Evolutionary conservation across 2,797 vertebrate genomes (phyloP), one percentile per base, ranked within the genome.

Genomic region (Sebastes paucispinis): DNA sequence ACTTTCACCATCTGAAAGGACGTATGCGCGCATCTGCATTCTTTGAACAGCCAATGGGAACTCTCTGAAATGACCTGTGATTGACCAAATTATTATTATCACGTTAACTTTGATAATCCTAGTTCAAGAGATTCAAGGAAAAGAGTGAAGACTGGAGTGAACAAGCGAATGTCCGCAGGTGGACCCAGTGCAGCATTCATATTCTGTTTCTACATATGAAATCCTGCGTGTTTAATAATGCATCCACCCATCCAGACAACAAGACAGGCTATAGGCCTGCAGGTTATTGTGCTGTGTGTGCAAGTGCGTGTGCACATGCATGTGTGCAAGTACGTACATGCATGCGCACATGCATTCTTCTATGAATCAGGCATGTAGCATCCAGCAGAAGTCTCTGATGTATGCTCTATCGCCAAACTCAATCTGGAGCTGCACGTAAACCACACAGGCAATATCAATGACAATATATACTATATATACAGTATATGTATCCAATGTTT

Each of bases 141-240:
- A 73, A 66, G 52, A 52, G 58, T 22, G 59, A 52, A 73, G 69
- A 86, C 62, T 71, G 69, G 34, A 75, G 84, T 3, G 55, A 84
- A 65, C 25, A 67, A 55, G 70, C 24, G 63, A 76, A 87, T 66
- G 72, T 82, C 74, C 84, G 88, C 79, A 76, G 80, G 59, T 81
- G 63, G 73, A 82, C 57, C 31, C 88, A 80, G 77, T 83, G 83
- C 87, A 80, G 77, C 90, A 85, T 89, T 87, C 85, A 85, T 91
- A 87, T 89, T 88, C 88, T 91, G 69, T 87, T 87, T 92, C 87
- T 92, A 91, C 91, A 90, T 90, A 89, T 89, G 81, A 91, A 93
- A 87, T 87, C 79, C 86, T 88, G 66, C 79, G 86, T 91, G 91
- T 93, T 94, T 92, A 94, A 93, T 93, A 92, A 93, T 93, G 90